A percentile compares a stretch with the other conserved stretches of the same genome.
Conservation (phyloP, 2,888 invertebrate species). For the Machimus rusticus region DNA sequence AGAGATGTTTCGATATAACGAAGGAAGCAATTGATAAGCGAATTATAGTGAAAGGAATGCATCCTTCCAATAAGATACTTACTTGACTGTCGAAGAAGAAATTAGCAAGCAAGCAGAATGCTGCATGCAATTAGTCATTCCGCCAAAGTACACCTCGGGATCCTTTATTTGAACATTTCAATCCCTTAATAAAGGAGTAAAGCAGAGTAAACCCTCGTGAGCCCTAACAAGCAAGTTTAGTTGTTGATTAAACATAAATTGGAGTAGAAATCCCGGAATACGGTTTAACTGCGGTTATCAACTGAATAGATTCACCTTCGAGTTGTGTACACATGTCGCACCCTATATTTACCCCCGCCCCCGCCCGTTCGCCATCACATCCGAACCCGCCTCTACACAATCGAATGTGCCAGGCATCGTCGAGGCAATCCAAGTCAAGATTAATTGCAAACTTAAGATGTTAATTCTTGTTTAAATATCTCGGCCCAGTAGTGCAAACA, state of each 20-base stretch:
- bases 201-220: not conserved
- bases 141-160: not conserved
- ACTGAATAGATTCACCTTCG: not conserved
- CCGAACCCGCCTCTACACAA: not conserved
- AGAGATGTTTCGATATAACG: not conserved
- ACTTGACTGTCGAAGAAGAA: not conserved
- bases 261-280: not conserved
- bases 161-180: conserved; percentile 9
- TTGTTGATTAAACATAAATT: conserved; percentile 37
- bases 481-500: conserved; percentile 38
- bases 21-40: not conserved
- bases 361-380: not conserved
- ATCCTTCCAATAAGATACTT: not conserved
- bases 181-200: conserved; percentile 28
- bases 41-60: not conserved
- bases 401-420: conserved; percentile 15
- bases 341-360: not conserved
- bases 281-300: conserved; percentile 17
- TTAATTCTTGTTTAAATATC: conserved; percentile 53
- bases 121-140: conserved; percentile 12
- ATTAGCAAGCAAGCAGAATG: not conserved
- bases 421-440: conserved; percentile 51
- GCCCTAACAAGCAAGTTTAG: conserved; percentile 28
- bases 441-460: conserved; percentile 54
- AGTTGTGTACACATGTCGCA: conserved; percentile 12